These are phyloP conservation scores for Arge pagana DNA, from an alignment of 2,888 invertebrate species.

Conservation along the genomic window DNA sequence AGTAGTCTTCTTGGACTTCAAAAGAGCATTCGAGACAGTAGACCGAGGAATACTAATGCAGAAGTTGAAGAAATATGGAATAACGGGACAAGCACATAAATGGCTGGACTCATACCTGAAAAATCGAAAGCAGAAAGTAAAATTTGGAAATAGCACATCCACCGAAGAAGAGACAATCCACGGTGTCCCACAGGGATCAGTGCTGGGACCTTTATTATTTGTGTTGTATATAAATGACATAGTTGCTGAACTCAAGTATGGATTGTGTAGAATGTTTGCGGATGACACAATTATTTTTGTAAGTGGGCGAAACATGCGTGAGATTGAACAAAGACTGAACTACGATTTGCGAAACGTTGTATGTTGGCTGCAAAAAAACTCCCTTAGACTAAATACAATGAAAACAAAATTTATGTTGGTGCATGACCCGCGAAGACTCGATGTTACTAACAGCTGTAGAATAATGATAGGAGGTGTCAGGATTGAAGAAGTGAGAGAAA, in stretches of 20 bases:
- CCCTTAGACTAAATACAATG: neutral
- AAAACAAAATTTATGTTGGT: constrained; percentile 2
- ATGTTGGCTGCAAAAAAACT: neutral
- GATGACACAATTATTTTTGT: neutral
- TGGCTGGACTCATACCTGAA: constrained; percentile 3
- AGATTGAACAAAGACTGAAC: neutral
- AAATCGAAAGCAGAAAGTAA: constrained; percentile 1
- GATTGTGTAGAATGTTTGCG: constrained; percentile 12
- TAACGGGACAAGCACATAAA: neutral
- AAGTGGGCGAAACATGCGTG: neutral
- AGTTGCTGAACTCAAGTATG: neutral
- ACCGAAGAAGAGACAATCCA: neutral
- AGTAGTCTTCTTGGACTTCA: constrained; percentile 22
- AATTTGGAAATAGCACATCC: neutral
- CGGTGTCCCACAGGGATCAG: neutral
- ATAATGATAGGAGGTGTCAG: neutral
- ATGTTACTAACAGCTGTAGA: neutral
- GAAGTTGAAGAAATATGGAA: constrained; percentile 1
- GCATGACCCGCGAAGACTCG: neutral
- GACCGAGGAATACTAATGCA: neutral
- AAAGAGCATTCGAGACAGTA: constrained; percentile 14
- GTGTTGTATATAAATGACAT: neutral
- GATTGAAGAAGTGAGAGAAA: neutral
- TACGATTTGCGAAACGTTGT: neutral
- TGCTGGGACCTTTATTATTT: neutral